Conservation (phyloP, 2,888 invertebrate genomes). For the Lymantria dispar region DNA sequence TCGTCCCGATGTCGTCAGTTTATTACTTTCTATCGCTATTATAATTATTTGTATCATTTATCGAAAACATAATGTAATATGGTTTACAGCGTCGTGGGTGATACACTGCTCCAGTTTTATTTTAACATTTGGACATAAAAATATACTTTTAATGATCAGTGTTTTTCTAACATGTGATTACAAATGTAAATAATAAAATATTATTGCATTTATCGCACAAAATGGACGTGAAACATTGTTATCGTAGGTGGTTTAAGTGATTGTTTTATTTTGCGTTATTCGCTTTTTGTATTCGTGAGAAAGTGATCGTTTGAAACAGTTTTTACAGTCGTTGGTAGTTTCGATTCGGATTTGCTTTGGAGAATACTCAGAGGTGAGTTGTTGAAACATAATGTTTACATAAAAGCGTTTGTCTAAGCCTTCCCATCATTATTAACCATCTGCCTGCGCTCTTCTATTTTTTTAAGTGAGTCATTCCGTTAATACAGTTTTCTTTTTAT, state of each 20-base stretch:
- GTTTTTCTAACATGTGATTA: constrained; percentile 64
- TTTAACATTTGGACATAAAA: constrained; percentile 36
- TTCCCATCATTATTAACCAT: constrained; percentile 12
- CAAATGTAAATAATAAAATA: constrained; percentile 67
- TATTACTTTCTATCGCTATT: constrained; percentile 19
- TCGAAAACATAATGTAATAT: constrained; percentile 20
- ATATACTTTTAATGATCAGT: constrained; percentile 22
- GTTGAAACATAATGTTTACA: constrained; percentile 20
- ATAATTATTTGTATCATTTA: constrained; percentile 16
- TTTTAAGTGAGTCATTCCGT: constrained; percentile 18
- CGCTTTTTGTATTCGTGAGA: constrained; percentile 24
- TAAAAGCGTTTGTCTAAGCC: constrained; percentile 7
- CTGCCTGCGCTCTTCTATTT: constrained; percentile 21
- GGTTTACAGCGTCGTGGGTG: constrained; percentile 44
- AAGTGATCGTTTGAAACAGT: constrained; percentile 23
- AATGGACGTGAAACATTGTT: constrained; percentile 67
- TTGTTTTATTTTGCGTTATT: constrained; percentile 39
- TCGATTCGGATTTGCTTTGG: constrained; percentile 2
- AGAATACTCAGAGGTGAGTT: constrained; percentile 29
- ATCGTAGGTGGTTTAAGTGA: constrained; percentile 61
- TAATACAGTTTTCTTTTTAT: constrained; percentile 25
- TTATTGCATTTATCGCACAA: constrained; percentile 49
- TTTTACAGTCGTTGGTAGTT: constrained; percentile 11
- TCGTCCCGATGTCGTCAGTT: constrained; percentile 1
- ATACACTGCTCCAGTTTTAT: constrained; percentile 39